Evolutionary conservation across 2,888 invertebrate species (phyloP).

Genomic region (Linyphia triangularis): DNA sequence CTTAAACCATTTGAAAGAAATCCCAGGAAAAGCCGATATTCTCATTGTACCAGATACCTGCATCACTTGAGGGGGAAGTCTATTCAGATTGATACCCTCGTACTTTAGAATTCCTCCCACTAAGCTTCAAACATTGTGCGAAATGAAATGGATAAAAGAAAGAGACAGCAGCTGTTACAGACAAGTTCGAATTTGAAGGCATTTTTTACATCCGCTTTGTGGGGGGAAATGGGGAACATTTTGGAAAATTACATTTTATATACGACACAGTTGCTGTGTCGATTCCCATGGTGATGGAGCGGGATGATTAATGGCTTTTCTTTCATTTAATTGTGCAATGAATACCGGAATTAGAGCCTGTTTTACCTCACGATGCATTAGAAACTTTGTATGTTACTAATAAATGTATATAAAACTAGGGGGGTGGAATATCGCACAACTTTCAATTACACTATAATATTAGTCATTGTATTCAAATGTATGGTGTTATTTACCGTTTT

Average conservation of each 20-base stretch:
- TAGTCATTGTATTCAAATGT: no score
- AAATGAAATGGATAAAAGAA: not conserved
- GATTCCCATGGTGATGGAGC: not conserved
- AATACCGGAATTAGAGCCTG: no score
- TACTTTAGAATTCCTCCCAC: not conserved
- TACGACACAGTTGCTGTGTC: not conserved
- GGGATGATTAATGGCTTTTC: not conserved
- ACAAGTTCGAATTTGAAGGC: slow-evolving; percentile 9
- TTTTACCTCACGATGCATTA: no score
- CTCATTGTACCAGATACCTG: not conserved
- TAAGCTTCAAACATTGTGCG: not conserved
- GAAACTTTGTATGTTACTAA: no score
- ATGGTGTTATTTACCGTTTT: no score
- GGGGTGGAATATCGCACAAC: no score
- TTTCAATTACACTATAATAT: no score
- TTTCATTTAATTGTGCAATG: no score
- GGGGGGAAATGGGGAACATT: not conserved
- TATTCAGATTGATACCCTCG: not conserved
- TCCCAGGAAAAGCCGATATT: not conserved
- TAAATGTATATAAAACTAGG: no score
- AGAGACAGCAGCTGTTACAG: slow-evolving; percentile 29
- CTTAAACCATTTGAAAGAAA: no score
- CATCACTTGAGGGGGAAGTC: not conserved
- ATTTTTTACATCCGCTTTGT: not conserved
- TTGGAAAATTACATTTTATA: not conserved